phyloP scores from a whole-genome alignment of 2,888 invertebrate genomes.

The Acheta domesticus region DNA sequence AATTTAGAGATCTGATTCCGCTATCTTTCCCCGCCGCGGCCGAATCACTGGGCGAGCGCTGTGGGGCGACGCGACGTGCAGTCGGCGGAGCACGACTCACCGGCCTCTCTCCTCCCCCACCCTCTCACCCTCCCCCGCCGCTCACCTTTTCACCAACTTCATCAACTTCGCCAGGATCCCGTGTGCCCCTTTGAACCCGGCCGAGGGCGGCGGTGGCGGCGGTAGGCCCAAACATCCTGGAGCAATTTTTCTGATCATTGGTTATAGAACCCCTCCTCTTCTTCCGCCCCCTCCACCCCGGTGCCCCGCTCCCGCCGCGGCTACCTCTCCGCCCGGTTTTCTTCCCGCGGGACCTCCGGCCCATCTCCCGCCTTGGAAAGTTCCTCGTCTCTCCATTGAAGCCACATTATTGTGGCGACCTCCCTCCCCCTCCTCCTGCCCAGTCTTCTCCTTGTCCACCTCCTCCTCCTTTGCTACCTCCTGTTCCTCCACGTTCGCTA shows the following conservation, averaged over 20 bases:
- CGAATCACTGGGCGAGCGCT: not conserved
- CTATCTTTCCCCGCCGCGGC: not conserved
- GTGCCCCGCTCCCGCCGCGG: conserved; percentile 1
- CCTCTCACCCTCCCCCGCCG: not conserved
- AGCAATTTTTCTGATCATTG: conserved; percentile 18
- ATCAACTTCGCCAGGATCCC: not conserved
- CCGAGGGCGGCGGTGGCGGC: not conserved
- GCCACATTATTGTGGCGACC: conserved; percentile 18
- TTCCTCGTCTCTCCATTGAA: not conserved
- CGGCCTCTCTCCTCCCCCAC: too few species aligned
- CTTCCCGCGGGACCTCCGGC: not conserved
- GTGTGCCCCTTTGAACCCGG: not conserved
- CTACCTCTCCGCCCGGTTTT: not conserved
- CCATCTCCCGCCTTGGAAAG: not conserved
- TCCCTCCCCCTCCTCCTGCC: not conserved
- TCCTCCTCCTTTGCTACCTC: not conserved
- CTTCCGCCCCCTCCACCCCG: not conserved
- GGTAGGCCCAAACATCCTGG: not conserved
- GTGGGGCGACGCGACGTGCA: too few species aligned
- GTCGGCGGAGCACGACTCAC: too few species aligned
- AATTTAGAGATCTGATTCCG: not conserved
- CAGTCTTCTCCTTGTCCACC: not conserved
- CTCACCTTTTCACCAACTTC: conserved; percentile 18
- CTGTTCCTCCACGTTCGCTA: not conserved
- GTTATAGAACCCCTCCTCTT: not conserved